Conservation (phyloP, 2,797 vertebrate species). For the Schizothorax lantsangensis region DNA sequence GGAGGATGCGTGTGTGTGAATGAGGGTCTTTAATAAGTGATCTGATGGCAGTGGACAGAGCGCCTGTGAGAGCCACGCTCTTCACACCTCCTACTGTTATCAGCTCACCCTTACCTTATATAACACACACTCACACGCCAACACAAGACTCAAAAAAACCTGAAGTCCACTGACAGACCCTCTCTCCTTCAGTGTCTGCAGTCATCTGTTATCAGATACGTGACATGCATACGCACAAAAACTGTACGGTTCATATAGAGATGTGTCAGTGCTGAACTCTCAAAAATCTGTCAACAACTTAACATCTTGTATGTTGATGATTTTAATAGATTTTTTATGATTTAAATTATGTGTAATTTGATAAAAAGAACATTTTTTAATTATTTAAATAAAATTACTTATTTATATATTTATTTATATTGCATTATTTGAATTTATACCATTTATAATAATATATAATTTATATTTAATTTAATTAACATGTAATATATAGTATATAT, state of each 20-base stretch:
- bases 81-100: constrained; percentile 50
- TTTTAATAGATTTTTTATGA: not conserved
- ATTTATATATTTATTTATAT: too few relatives aligned
- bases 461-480: too few relatives aligned
- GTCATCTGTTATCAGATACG: not conserved
- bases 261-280: not conserved
- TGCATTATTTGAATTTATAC: not conserved
- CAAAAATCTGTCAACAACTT: not conserved
- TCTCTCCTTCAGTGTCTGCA: not conserved
- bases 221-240: not conserved
- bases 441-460: too few relatives aligned
- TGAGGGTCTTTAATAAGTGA: constrained; percentile 70
- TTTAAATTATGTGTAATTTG: not conserved
- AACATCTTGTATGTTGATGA: not conserved
- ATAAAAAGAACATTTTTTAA: too few relatives aligned
- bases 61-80: constrained; percentile 67
- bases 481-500: too few relatives aligned
- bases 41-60: constrained; percentile 77
- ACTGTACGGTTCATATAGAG: not conserved
- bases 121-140: constrained; percentile 36
- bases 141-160: not conserved
- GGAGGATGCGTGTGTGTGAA: constrained; percentile 43
- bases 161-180: not conserved
- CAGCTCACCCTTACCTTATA: constrained; percentile 35
- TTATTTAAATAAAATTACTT: not conserved